Evolutionary conservation across 2,113 vertebrate genomes (phyloP).

Genomic region (Equus quagga): DNA sequence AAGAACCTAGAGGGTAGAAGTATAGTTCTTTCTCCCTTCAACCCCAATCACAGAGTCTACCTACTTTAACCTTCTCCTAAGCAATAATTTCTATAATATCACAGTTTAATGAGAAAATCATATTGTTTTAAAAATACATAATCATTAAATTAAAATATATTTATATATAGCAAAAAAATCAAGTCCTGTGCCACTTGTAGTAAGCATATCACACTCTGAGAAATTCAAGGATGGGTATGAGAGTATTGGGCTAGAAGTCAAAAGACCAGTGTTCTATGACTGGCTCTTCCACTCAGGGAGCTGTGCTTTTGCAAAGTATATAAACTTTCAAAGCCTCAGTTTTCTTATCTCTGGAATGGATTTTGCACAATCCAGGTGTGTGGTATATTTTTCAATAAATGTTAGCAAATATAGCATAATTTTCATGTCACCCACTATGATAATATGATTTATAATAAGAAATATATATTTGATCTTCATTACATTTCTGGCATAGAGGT

Average conservation of each 20-base stretch:
- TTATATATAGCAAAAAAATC: not conserved
- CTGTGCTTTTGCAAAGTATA: not conserved
- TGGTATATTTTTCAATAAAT: not conserved
- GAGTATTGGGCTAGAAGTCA: not conserved
- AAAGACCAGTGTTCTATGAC: not conserved
- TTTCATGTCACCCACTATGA: not conserved
- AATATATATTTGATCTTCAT: not conserved
- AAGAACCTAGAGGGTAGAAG: too few relatives aligned
- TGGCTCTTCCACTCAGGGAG: not conserved
- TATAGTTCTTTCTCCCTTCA: too few relatives aligned
- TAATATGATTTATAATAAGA: not conserved
- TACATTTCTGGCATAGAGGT: not conserved
- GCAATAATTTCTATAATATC: not conserved
- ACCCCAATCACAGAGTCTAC: not conserved
- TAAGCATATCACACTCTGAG: not conserved
- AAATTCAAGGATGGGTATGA: not conserved
- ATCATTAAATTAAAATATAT: not conserved
- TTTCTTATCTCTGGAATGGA: not conserved
- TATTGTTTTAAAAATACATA: not conserved
- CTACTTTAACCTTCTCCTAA: not conserved
- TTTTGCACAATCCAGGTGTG: not conserved
- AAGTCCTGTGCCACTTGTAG: not conserved
- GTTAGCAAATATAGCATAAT: not conserved
- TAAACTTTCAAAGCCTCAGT: not conserved
- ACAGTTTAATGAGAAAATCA: not conserved